Percentiles rank a stretch among this genome's conserved stretches.
phyloP scores from a whole-genome alignment of 1,140 invertebrate genomes.

The Lethrus apterus region DNA sequence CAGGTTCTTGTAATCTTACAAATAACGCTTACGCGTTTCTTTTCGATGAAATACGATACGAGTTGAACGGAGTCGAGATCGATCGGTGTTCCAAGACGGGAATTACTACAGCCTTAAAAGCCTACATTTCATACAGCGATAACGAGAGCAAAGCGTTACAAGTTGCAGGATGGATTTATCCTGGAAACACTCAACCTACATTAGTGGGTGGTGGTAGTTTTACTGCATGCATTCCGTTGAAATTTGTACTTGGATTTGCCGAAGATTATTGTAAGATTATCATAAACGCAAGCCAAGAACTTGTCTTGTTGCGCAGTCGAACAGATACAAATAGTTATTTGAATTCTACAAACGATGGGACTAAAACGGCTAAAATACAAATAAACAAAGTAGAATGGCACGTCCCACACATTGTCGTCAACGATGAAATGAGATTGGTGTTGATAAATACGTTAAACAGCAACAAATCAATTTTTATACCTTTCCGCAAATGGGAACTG shows the following conservation, averaged over 20 bases:
- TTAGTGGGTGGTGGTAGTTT: too few species aligned
- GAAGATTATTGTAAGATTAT: constrained; percentile 21
- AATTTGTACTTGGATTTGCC: constrained; percentile 20
- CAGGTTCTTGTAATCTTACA: too few species aligned
- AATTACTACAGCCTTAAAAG: too few species aligned
- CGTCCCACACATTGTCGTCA: constrained; percentile 13
- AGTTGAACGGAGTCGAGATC: too few species aligned
- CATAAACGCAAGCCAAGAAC: constrained; percentile 19
- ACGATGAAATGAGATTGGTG: constrained; percentile 12
- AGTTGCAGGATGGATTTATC: too few species aligned
- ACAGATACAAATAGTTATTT: constrained; percentile 10
- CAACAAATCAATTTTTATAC: constrained; percentile 13
- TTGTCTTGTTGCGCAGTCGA: constrained; percentile 16
- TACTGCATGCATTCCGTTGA: constrained; percentile 13
- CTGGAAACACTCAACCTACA: too few species aligned
- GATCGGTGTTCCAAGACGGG: too few species aligned
- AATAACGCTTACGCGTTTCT: too few species aligned
- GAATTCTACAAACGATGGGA: neutral
- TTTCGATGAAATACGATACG: too few species aligned
- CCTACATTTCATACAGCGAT: too few species aligned
- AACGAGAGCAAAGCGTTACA: too few species aligned
- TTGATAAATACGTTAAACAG: constrained; percentile 4
- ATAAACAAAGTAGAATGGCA: constrained; percentile 18
- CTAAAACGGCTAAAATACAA: constrained; percentile 5
- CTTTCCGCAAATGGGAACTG: constrained; percentile 20